These are phyloP conservation scores for Ooceraea biroi DNA, from an alignment of 1,140 invertebrate species.

Conservation along the genomic window DNA sequence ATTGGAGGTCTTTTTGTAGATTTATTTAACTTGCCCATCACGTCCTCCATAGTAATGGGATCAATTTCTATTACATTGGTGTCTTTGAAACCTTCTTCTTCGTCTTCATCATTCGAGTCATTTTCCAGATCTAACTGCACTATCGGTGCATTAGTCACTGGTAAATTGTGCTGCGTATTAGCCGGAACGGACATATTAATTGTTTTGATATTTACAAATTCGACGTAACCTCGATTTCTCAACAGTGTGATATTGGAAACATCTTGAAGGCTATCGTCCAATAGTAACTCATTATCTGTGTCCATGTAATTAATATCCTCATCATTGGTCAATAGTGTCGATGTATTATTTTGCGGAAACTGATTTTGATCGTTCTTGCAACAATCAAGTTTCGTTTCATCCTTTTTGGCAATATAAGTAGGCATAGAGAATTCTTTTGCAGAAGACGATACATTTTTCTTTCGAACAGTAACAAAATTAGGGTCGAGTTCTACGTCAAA, in stretches of 20 bases:
- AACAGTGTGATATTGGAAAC: conserved; percentile 85
- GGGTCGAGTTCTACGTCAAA: conserved; percentile 89
- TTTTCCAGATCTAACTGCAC: conserved; percentile 81
- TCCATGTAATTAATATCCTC: conserved; percentile 92
- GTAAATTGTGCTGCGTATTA: conserved; percentile 1
- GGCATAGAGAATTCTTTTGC: conserved; percentile 33
- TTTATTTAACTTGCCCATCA: conserved; percentile 74
- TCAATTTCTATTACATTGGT: conserved; percentile 82
- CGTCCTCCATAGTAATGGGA: conserved; percentile 82
- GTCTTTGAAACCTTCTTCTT: conserved; percentile 70
- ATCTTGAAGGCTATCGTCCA: conserved; percentile 87
- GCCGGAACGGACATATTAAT: background rate
- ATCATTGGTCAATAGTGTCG: conserved; percentile 82
- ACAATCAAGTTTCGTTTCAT: conserved; percentile 80
- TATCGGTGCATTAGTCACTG: conserved; percentile 78
- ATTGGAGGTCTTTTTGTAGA: conserved; percentile 53
- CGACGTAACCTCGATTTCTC: conserved; percentile 90
- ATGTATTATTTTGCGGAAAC: conserved; percentile 79
- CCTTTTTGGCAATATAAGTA: conserved; percentile 82
- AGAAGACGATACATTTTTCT: conserved; percentile 74
- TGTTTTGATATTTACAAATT: conserved; percentile 88
- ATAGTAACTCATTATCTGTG: conserved; percentile 88
- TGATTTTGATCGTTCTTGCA: conserved; percentile 78
- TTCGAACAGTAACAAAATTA: conserved; percentile 85
- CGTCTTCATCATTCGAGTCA: conserved; percentile 81